A percentile compares a stretch with the other conserved stretches of the same genome.
These are phyloP conservation scores for Eriosoma lanigerum DNA, from an alignment of 1,140 invertebrate species.

Conservation along the genomic window DNA sequence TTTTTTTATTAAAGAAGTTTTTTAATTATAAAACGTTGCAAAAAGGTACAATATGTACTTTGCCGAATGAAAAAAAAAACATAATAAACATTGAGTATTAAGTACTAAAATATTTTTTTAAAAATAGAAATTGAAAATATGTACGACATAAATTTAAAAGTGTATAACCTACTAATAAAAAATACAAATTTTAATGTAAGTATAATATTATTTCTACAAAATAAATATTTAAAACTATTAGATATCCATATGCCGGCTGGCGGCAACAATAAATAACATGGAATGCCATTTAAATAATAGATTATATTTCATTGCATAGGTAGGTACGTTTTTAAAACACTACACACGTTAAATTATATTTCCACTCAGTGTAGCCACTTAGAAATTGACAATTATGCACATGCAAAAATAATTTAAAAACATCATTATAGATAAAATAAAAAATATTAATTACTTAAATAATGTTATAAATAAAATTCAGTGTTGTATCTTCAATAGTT, in stretches of 20 bases:
- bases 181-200: no score
- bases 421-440: no score
- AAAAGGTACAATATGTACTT: neutral
- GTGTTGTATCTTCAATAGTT: no score
- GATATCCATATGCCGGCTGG: conserved; percentile 9
- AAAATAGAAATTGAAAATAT: neutral
- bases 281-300: no score
- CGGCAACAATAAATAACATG: neutral
- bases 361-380: conserved; percentile 27
- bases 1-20: neutral
- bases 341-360: neutral
- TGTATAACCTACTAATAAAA: no score
- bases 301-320: no score
- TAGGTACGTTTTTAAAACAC: conserved; percentile 24
- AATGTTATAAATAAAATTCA: no score
- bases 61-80: neutral
- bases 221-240: conserved; percentile 9
- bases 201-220: neutral
- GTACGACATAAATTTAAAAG: neutral
- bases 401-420: no score
- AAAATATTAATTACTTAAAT: no score
- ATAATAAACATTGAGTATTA: no score
- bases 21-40: no score
- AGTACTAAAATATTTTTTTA: no score
- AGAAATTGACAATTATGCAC: neutral